These are phyloP conservation scores for Tiphia femorata DNA, from an alignment of 2,888 invertebrate species.

Conservation along the genomic window DNA sequence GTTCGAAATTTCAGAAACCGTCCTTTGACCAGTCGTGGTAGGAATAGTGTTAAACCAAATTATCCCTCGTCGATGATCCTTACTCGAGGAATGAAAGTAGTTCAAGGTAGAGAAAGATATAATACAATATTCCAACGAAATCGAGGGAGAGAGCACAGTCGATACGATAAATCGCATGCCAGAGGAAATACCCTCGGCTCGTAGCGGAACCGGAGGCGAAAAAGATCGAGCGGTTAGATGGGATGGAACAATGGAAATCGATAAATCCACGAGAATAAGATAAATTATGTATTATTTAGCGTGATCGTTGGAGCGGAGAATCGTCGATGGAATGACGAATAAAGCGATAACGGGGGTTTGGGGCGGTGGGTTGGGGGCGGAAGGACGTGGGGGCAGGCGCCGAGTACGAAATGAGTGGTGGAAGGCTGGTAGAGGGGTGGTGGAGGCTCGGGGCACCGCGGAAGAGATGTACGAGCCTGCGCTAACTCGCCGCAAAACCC, in stretches of 20 bases:
- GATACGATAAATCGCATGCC: too few relatives aligned
- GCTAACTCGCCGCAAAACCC: constrained; percentile 47
- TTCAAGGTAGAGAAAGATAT: neutral
- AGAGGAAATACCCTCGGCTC: neutral
- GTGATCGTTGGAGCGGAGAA: neutral
- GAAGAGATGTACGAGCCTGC: constrained; percentile 36
- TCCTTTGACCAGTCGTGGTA: too few relatives aligned
- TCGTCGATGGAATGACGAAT: neutral
- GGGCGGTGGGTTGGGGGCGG: neutral
- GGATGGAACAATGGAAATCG: constrained; percentile 17
- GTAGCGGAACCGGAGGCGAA: neutral
- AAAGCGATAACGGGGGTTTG: neutral
- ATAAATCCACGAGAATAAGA: constrained; percentile 49
- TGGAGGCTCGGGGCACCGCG: neutral
- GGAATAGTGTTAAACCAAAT: too few relatives aligned
- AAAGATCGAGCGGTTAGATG: neutral
- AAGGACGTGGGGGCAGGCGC: neutral
- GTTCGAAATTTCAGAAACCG: too few relatives aligned
- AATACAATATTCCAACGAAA: neutral
- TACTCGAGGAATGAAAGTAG: neutral
- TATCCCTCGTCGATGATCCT: too few relatives aligned
- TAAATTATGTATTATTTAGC: constrained; percentile 55
- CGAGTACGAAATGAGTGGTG: neutral
- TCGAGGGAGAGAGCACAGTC: too few relatives aligned
- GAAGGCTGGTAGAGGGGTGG: neutral